Conservation (phyloP, 2,888 invertebrate genomes). For the Mimas tiliae region DNA sequence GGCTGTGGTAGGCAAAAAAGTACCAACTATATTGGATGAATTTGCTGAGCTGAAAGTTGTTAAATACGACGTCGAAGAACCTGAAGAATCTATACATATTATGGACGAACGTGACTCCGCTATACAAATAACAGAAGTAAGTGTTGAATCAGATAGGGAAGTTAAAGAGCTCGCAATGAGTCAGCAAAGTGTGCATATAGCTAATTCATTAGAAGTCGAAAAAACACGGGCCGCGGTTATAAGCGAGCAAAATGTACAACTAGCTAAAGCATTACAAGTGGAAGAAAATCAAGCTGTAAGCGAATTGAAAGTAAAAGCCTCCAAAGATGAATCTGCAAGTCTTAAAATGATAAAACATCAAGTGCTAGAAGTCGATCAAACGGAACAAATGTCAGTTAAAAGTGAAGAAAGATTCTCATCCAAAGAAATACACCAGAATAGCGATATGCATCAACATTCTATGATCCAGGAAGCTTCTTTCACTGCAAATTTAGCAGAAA, state of each 20-base stretch:
- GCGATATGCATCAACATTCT: background rate
- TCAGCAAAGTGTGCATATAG: background rate
- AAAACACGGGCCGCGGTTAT: slow-evolving; percentile 31
- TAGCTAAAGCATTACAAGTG: slow-evolving; percentile 17
- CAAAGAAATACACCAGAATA: background rate
- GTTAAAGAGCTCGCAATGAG: background rate
- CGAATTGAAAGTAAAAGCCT: slow-evolving; percentile 26
- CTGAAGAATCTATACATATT: slow-evolving; percentile 34
- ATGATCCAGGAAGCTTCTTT: slow-evolving; percentile 37
- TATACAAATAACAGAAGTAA: slow-evolving; percentile 36
- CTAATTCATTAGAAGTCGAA: background rate
- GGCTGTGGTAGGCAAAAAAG: slow-evolving; percentile 34
- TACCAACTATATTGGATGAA: slow-evolving; percentile 41
- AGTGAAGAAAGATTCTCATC: slow-evolving; percentile 42
- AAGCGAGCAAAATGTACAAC: slow-evolving; percentile 31
- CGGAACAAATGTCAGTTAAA: slow-evolving; percentile 10
- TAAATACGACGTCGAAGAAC: slow-evolving; percentile 40
- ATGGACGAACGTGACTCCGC: slow-evolving; percentile 38
- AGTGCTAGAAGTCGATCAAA: background rate
- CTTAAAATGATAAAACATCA: slow-evolving; percentile 34
- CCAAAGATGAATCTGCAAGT: slow-evolving; percentile 37
- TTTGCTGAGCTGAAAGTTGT: slow-evolving; percentile 51
- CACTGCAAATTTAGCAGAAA: slow-evolving; percentile 30
- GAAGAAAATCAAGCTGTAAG: background rate
- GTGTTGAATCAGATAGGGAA: slow-evolving; percentile 1